Base-by-base conservation (phyloP, 2,113 vertebrate species). In the Psilopsiagon aymara region DNA sequence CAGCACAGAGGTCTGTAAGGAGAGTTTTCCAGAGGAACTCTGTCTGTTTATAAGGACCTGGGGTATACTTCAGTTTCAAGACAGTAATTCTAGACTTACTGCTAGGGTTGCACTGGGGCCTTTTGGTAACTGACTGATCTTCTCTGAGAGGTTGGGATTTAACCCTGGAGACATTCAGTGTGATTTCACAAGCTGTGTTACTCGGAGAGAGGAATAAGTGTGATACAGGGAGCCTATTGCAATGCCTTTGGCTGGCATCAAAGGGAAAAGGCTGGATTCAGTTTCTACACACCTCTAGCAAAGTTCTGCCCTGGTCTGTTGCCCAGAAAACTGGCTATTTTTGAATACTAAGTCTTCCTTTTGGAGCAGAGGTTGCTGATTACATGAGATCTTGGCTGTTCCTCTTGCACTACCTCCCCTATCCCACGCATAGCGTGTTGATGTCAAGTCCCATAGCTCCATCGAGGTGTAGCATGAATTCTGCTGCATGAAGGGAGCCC, bases 291-390 rank as follows among this genome's bases (percentile, higher is more conserved):
- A 85, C 52, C 20, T 78, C 85, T 93, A 79, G 57, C 62, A 64
- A 95, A 87, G 52, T n/a, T 47, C 41, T 57, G 15, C 62, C 74
- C 52, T 90, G 87, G 70, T 62, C 29, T 68, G 17, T 21, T 91
- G 78, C 84, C 94, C 35, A 43, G 92, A 87, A 95, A 87, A 64
- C 9, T 33, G 35, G 17, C 66, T 95, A 51, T 67, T 96, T 95
- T 68, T 74, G 66, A 84, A 73, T 68, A 82, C 17, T 39, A 71
- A 83, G 14, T 75, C 1, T 3, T 70, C 31, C 19, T 94, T 86
- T 89, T 81, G 81, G 68, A 92, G n/a, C 28, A 78, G 64, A 70
- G 18, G 37, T 57, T 57, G 46, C 51, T n/a, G 6, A 41, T 74
- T 86, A n/a, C 23, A 2, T 31, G 73, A 86, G 11, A 57, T 17